These are phyloP conservation scores for Zygogramma bicolorata DNA, from an alignment of 2,888 invertebrate species.

Conservation along the genomic window DNA sequence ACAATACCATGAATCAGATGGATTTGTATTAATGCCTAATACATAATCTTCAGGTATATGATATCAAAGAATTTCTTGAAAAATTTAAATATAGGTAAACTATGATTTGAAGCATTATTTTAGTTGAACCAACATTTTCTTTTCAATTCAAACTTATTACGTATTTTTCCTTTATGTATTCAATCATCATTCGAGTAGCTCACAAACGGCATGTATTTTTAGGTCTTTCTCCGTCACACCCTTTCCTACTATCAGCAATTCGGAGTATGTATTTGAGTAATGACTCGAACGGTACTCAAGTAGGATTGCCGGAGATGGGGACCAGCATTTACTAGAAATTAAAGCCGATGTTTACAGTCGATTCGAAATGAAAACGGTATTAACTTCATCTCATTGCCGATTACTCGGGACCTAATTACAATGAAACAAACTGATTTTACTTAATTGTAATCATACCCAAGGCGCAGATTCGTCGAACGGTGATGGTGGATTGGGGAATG, in stretches of 20 bases:
- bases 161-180: no score
- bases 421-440: slow-evolving; percentile 61
- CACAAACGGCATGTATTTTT: not conserved
- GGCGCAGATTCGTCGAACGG: not conserved
- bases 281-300: not conserved
- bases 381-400: slow-evolving; percentile 54
- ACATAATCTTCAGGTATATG: no score
- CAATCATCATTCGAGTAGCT: not conserved
- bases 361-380: slow-evolving; percentile 51
- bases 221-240: not conserved
- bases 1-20: no score
- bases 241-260: not conserved
- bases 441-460: slow-evolving; percentile 57
- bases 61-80: no score
- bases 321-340: slow-evolving; percentile 30
- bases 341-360: slow-evolving; percentile 40
- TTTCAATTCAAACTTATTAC: no score
- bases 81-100: no score
- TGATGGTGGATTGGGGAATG: no score
- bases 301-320: slow-evolving; percentile 8
- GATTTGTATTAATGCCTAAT: no score
- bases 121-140: no score
- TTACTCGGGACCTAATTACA: slow-evolving; percentile 57
- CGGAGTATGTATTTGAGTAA: not conserved
- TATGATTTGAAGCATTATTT: no score